Conservation (phyloP, 2,113 vertebrate genomes). For the Strigops habroptila region DNA sequence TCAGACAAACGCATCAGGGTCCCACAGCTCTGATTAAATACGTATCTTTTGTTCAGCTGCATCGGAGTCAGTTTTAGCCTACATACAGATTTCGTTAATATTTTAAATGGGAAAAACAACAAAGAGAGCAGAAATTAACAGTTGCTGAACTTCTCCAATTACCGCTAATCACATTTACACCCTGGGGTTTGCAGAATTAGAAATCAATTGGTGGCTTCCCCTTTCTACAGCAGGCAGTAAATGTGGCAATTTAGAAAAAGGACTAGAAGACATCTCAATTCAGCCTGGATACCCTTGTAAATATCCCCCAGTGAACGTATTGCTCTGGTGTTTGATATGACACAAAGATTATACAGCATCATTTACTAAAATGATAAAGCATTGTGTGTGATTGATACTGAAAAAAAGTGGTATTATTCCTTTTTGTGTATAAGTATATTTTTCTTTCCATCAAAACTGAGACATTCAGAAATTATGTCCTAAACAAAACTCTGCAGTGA, state of each 20-base stretch:
- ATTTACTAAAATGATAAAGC: constrained; percentile 1
- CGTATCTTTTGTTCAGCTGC: constrained; percentile 51
- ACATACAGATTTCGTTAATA: constrained; percentile 35
- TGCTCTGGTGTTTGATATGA: background rate
- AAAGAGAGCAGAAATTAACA: constrained; percentile 65
- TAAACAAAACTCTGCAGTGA: background rate
- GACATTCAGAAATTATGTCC: background rate
- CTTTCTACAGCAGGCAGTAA: constrained; percentile 46
- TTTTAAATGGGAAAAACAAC: constrained; percentile 59
- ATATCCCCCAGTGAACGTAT: background rate
- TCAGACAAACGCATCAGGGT: constrained; percentile 14
- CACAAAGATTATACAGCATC: background rate
- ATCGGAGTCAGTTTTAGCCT: constrained; percentile 29
- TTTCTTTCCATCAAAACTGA: background rate
- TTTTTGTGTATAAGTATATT: background rate
- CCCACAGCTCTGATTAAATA: constrained; percentile 57
- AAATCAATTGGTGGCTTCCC: constrained; percentile 61
- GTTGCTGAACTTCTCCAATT: constrained; percentile 68
- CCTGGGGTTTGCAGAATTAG: constrained; percentile 64
- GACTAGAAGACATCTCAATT: constrained; percentile 27
- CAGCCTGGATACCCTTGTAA: constrained; percentile 1
- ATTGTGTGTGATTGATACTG: background rate
- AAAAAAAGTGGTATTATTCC: background rate
- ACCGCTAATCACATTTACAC: constrained; percentile 66
- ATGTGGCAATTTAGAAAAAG: constrained; percentile 50